Conservation (phyloP, 1,140 invertebrate genomes). For the Lucilia cuprina region DNA sequence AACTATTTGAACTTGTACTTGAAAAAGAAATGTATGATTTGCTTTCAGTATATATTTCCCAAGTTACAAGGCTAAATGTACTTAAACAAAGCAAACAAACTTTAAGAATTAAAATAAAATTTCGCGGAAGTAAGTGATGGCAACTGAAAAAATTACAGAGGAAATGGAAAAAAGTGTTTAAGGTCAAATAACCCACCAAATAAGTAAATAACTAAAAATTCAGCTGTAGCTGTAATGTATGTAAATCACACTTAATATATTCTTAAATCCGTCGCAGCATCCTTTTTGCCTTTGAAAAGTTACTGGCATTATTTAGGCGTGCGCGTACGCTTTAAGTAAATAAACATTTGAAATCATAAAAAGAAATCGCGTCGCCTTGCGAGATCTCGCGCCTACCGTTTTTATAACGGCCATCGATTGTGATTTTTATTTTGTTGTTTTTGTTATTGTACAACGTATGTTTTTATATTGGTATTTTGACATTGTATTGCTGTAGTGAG, state of each 20-base stretch:
- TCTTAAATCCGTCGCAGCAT: neutral
- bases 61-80: conserved; percentile 10
- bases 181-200: no score
- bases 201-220: neutral
- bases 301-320: neutral
- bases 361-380: conserved; percentile 25
- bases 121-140: conserved; percentile 17
- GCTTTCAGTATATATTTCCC: neutral
- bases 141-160: neutral
- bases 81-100: conserved; percentile 8
- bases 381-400: conserved; percentile 29
- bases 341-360: conserved; percentile 26
- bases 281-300: conserved; percentile 8
- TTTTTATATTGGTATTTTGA: neutral
- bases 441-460: no score
- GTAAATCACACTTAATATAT: neutral
- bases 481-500: neutral
- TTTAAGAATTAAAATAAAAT: neutral
- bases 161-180: neutral
- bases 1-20: neutral
- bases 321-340: conserved; percentile 10
- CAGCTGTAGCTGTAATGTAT: neutral
- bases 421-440: neutral
- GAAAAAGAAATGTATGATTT: neutral
- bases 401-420: conserved; percentile 10